A percentile compares a stretch with the other conserved stretches of the same genome.
Conservation (phyloP, 2,888 invertebrate species). For the Apomyelois bistriatella region DNA sequence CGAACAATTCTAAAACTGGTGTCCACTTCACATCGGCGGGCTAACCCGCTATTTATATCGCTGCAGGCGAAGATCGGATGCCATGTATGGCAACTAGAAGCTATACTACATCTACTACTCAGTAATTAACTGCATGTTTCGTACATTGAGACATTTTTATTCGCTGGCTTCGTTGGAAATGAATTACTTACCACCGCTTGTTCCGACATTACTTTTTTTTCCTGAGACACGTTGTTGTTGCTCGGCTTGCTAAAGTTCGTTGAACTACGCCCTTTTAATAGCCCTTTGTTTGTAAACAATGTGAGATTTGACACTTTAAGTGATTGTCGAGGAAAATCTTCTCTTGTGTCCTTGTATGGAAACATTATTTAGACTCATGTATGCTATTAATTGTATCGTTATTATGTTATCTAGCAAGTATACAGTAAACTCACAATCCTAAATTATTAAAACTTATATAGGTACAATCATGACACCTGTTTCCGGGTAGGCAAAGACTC, state of each 20-base stretch:
- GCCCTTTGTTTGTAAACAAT: constrained; percentile 58
- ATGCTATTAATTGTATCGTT: not conserved
- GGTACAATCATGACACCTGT: no score
- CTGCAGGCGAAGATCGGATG: constrained; percentile 58
- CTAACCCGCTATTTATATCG: constrained; percentile 68
- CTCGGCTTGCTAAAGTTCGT: constrained; percentile 48
- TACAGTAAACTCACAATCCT: no score
- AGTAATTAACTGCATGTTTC: constrained; percentile 56
- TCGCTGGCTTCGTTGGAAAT: constrained; percentile 49
- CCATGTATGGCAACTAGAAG: constrained; percentile 71
- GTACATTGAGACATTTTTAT: constrained; percentile 57
- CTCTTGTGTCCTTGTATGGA: not conserved
- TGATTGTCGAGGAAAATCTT: constrained; percentile 31
- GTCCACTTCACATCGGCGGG: constrained; percentile 66
- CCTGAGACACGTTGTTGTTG: constrained; percentile 30
- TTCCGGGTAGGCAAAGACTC: no score
- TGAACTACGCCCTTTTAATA: constrained; percentile 47
- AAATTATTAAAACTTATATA: no score
- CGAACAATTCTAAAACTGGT: constrained; percentile 70
- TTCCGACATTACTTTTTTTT: constrained; percentile 38
- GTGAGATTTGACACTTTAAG: constrained; percentile 42
- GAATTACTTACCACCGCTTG: constrained; percentile 39
- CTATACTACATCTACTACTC: constrained; percentile 41
- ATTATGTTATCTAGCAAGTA: not conserved
- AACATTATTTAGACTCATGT: not conserved